Base-by-base conservation (phyloP, 2,797 vertebrate genomes). In the Poecilia picta region DNA sequence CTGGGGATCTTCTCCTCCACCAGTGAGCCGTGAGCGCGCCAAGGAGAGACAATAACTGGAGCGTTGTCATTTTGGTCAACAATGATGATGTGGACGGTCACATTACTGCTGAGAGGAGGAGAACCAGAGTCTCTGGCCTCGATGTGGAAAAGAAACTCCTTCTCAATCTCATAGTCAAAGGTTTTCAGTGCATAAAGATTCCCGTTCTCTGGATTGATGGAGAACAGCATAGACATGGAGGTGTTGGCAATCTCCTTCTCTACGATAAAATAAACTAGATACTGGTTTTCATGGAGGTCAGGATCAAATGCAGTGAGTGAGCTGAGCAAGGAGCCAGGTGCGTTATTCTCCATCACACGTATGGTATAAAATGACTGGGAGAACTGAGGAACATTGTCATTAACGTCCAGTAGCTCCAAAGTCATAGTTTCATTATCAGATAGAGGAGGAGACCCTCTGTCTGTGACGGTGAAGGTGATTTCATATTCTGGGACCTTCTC, bases 311-410 rank as follows among this genome's bases (percentile, higher is more conserved):
- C 94, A 73, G 84, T 88, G 28, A 94, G 85, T 0, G 84, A 93
- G 71, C 85, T 88, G 49, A 95, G 83, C 87, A 93, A 73, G 59
- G 91, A 92, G 2, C 94, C 94, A 1, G 94, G 94, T 39, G 90
- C 92, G 6, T 95, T 95, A 83, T 95, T 95, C 85, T 95, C 94
- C 74, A 74, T 80, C 0, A 97, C 83, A 0, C 75, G 91, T 82
- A 96, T 84, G 0, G 87, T 94, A 74, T 95, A 96, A 62, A 93
- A 47, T 0, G 90, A 81, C 84, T 95, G 90, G 0, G 79, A 79
- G 84, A 96, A 96, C 43, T 87, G 77, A 1, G 96, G 95, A 0
- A 94, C 76, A 2, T 96, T 97, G 84, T 97, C 96, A 45, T 96
- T 96, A 53, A 97, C 89, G n/a, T 96, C 95, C 5, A 94, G 84